Base-by-base conservation (phyloP, 2,113 vertebrate species). In the Ranitomeya imitator region DNA sequence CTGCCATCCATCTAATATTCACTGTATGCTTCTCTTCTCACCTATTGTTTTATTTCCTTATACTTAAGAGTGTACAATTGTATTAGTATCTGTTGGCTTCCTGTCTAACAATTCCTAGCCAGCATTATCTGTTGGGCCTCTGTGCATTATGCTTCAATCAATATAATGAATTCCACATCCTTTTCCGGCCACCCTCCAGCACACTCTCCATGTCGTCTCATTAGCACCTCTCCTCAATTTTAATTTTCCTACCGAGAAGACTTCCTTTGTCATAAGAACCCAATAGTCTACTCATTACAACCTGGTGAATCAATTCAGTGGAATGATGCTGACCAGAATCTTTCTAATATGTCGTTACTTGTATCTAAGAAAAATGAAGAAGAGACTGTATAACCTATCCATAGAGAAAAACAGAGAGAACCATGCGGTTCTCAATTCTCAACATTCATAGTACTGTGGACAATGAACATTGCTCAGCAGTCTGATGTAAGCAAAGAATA, bases 121-220 rank as follows among this genome's bases (percentile, higher is more conserved):
- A 51, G 19, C 52, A 57, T 16, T 83, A 60, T 83, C 18, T 60
- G 51, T 18, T 52, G 37, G 60, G 63, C n/a, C 77, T 78, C 71
- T 83, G 57, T 84, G 67, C 80, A 88, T 88, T 84, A 83, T 88
- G 7, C 71, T 65, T 78, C 59, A 78, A 63, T 71, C 51, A 55
- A 65, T 83, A 55, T 80, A 84, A 88, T 83, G 51, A 77, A 77
- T 88, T 83, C 16, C 51, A 78, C 55, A 60, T 83, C 80, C 65
- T 83, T 18, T 88, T 83, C 71, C 80, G 45, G 80, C 54, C 87
- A 67, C 87, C 87, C 80, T 83, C 57, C 87, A 83, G 80, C 59
- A 19, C 12, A 54, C 79, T 63, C 65, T 37, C 80, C 63, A 78
- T 78, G 87, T 60, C 12, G 51, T 88, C 87, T 88, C 80, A 84